Conservation (phyloP, 2,888 invertebrate genomes). For the Molanna angustata region DNA sequence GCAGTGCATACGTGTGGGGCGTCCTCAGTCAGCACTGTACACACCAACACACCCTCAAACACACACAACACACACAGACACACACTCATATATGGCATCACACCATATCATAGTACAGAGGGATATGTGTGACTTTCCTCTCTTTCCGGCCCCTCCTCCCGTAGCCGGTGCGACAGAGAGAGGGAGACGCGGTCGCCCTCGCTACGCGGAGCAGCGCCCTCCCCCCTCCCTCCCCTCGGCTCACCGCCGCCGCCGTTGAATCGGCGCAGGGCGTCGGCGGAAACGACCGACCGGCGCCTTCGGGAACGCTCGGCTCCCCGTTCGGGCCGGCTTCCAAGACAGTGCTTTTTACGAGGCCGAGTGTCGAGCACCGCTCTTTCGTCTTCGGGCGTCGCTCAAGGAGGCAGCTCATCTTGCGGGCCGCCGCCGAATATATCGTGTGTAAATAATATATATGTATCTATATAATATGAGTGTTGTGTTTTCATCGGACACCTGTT, state of each 20-base stretch:
- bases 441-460: too few relatives aligned
- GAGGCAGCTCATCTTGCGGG: conserved; percentile 16
- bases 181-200: conserved; percentile 10
- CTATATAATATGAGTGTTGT: too few relatives aligned
- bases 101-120: conserved; percentile 12
- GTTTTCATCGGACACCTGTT: too few relatives aligned
- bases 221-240: conserved; percentile 2
- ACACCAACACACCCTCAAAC: conserved; percentile 3
- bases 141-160: conserved; percentile 2
- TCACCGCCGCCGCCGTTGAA: conserved; percentile 3
- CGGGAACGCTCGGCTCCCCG: conserved; percentile 22
- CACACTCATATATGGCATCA: conserved; percentile 1
- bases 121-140: conserved; percentile 19
- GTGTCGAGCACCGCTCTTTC: conserved; percentile 27
- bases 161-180: conserved; percentile 2
- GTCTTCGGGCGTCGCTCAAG: conserved; percentile 25
- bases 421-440: too few relatives aligned
- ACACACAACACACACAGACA: too few relatives aligned
- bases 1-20: conserved; percentile 17
- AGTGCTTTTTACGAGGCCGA: conserved; percentile 25
- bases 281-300: conserved; percentile 21
- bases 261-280: conserved; percentile 17
- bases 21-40: conserved; percentile 6
- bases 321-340: conserved; percentile 25
- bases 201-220: conserved; percentile 4